Evolutionary conservation across 1,140 invertebrate species (phyloP).

Genomic region (Sitobion miscanthi): DNA sequence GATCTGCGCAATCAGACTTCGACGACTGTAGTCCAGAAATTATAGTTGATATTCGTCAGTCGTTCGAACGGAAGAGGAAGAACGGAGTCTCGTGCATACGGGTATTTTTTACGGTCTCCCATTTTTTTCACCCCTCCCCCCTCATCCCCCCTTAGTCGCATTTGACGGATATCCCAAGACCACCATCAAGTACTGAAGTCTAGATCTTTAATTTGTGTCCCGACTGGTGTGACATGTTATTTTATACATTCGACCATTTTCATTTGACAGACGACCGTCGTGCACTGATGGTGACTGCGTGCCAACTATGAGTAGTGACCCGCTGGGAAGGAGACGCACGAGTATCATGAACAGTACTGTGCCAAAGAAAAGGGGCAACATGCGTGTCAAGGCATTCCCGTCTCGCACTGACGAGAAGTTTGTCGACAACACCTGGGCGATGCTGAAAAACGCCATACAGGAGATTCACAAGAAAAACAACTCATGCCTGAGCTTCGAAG

Average conservation of each 20-base stretch:
- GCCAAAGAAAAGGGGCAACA: constrained; percentile 91
- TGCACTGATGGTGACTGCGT: neutral
- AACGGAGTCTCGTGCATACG: neutral
- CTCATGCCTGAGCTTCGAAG: constrained; percentile 98
- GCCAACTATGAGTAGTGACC: constrained; percentile 47
- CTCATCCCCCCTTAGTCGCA: neutral
- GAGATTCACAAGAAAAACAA: constrained; percentile 99
- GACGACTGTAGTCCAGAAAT: neutral
- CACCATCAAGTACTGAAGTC: neutral
- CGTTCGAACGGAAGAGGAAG: neutral
- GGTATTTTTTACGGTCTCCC: neutral
- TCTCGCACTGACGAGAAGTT: constrained; percentile 97
- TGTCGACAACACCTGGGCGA: constrained; percentile 96
- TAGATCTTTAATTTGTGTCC: neutral
- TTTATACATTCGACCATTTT: neutral
- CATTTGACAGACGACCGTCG: constrained; percentile 34
- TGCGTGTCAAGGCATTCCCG: constrained; percentile 96
- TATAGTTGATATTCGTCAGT: neutral
- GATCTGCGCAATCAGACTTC: neutral
- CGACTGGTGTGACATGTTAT: neutral
- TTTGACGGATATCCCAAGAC: neutral
- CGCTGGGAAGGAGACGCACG: constrained; percentile 46
- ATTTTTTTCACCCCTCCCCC: neutral
- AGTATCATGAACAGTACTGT: constrained; percentile 76
- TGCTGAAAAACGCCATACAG: constrained; percentile 98